Evolutionary conservation across 1,140 invertebrate genomes (phyloP), one percentile per base, ranked within the genome.

Genomic region (Schlechtendalia chinensis): DNA sequence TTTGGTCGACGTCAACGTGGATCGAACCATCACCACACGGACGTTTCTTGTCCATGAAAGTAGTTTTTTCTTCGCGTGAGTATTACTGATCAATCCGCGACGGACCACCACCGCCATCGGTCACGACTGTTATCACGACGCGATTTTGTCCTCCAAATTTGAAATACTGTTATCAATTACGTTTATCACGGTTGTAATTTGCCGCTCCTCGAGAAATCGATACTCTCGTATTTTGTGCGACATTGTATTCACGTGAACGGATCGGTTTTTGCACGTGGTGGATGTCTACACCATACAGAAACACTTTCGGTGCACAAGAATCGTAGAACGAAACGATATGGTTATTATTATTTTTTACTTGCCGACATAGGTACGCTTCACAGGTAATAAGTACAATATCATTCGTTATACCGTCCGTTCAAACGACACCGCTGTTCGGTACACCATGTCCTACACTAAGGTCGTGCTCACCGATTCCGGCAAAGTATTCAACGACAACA

Each of bases 401-500:
- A 39, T 16, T n/a, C 6, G 12, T 58, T 22, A 58, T 22, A 58
- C 22, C 14, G 0, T 1, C 1, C 16, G 24, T 29, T 27, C 17
- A 69, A 16, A 69, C 6, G 3, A n/a, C 27, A 54, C 5, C 0
- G 17, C 47, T 19, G 17, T 54, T 5, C 4, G 0, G 32, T 39
- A 39, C 32, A 39, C 32, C 17, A 77, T 77, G 72, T 58, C 53
- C 5, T 45, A 6, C 8, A 79, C 3, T 32, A 19, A 39, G 3
- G 3, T 39, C 32, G 32, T 39, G 39, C 8, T 45, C 19, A 47
- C 5, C 14, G 80, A 56, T 6, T 61, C 3, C 0, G 54, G 81
- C 10, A 86, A 88, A 84, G 83, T 88, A 5, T 86, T 89, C 71
- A 87, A 88, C 81, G 89, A 90, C 82, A 85, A 86, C 53, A 85